Percentiles rank a stretch among this genome's conserved stretches.
These are phyloP conservation scores for Cataglyphis cursor DNA, from an alignment of 2,888 invertebrate genomes.

Conservation along the genomic window DNA sequence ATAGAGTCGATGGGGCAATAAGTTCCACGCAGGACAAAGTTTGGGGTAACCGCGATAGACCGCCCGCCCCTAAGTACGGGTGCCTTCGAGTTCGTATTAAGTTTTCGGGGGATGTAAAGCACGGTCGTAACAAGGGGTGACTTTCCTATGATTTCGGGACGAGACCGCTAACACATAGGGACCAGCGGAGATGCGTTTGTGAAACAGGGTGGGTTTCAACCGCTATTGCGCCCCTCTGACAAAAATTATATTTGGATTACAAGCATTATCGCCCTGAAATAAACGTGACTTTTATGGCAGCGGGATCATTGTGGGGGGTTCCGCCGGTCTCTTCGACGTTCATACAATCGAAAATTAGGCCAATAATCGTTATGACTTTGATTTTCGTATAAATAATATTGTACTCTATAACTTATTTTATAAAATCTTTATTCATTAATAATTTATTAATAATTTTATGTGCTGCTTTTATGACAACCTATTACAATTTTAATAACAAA, in stretches of 20 bases:
- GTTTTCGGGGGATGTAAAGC: conserved; percentile 67
- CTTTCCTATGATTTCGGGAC: conserved; percentile 78
- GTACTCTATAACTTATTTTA: not conserved
- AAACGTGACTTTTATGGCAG: conserved; percentile 86
- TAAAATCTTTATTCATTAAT: not conserved
- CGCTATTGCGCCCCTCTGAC: conserved; percentile 78
- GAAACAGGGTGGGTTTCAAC: conserved; percentile 70
- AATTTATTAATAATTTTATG: not conserved
- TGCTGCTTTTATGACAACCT: not conserved
- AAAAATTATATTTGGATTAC: conserved; percentile 87
- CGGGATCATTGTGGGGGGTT: conserved; percentile 80
- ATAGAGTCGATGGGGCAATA: conserved; percentile 46
- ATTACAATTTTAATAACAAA: not conserved
- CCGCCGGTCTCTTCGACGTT: conserved; percentile 70
- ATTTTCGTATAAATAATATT: conserved; percentile 4
- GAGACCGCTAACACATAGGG: conserved; percentile 63
- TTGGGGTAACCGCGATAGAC: conserved; percentile 62
- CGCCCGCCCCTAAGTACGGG: conserved; percentile 58
- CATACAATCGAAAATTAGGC: conserved; percentile 63
- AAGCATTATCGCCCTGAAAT: conserved; percentile 86
- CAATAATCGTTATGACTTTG: conserved; percentile 5
- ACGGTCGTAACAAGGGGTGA: conserved; percentile 72
- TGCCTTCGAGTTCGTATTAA: conserved; percentile 64
- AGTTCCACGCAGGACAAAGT: conserved; percentile 41
- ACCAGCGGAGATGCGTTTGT: conserved; percentile 62